A percentile compares a stretch with the other conserved stretches of the same genome.
phyloP scores from a whole-genome alignment of 92 coral and sea anemone species.

The Heteractis magnifica region DNA sequence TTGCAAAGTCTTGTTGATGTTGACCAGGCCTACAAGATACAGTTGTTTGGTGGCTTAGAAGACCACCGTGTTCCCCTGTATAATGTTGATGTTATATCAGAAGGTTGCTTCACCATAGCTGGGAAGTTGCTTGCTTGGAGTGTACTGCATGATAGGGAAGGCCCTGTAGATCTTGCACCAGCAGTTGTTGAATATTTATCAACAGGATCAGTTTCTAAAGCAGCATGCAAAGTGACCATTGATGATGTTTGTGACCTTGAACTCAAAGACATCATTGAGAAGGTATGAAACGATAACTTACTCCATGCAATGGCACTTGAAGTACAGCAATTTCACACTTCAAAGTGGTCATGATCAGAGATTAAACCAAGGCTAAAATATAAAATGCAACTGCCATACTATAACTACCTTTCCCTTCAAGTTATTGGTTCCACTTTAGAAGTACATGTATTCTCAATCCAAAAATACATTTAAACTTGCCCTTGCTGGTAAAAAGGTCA shows the following conservation, averaged over 20 bases:
- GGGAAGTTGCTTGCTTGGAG: conserved; percentile 42
- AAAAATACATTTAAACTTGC: background rate
- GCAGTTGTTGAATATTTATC: conserved; percentile 38
- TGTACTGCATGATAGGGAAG: conserved; percentile 30
- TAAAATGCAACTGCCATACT: too few species aligned
- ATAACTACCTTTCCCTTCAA: too few species aligned
- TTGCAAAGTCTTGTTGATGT: conserved; percentile 3
- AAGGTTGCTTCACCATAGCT: conserved; percentile 40
- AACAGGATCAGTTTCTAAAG: conserved; percentile 31
- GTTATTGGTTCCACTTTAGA: too few species aligned
- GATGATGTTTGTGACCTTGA: too few species aligned
- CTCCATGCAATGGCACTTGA: conserved; percentile 19
- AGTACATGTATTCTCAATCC: too few species aligned
- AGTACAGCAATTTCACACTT: background rate
- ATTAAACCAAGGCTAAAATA: too few species aligned
- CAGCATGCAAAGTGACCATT: conserved; percentile 25
- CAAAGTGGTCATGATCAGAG: too few species aligned
- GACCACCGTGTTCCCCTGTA: conserved; percentile 37
- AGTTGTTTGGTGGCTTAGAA: conserved; percentile 26
- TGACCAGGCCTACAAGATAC: conserved; percentile 12
- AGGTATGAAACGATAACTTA: conserved; percentile 14
- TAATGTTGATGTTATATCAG: conserved; percentile 30
- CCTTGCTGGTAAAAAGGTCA: conserved; percentile 2
- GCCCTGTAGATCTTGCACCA: conserved; percentile 36
- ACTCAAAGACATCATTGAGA: conserved; percentile 23